Evolutionary conservation across 2,888 invertebrate genomes (phyloP).

Genomic region (Dasysyrphus albostriatus): DNA sequence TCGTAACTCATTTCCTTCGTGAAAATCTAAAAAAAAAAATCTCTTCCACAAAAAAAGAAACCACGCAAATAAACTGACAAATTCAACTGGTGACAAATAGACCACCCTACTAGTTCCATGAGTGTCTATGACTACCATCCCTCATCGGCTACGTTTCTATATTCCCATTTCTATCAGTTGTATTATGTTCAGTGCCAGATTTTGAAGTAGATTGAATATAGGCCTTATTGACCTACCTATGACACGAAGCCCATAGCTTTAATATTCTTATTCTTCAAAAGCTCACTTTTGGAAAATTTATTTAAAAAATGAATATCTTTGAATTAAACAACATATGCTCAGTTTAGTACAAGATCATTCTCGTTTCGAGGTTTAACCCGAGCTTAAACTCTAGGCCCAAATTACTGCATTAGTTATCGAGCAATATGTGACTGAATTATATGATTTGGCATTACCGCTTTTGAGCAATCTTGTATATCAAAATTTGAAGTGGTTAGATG

Average conservation of each 20-base stretch:
- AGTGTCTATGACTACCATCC: neutral
- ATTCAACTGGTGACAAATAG: constrained; percentile 64
- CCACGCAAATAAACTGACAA: constrained; percentile 54
- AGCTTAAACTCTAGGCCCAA: too few species aligned
- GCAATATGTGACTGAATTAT: too few species aligned
- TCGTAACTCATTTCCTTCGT: constrained; percentile 68
- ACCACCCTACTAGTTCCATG: constrained; percentile 32
- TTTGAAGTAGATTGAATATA: neutral
- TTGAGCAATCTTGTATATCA: too few species aligned
- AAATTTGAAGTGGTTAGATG: too few species aligned
- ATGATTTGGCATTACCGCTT: too few species aligned
- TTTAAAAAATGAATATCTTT: too few species aligned
- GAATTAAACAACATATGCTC: too few species aligned
- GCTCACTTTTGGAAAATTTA: neutral
- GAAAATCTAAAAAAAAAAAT: constrained; percentile 25
- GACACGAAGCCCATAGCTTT: neutral
- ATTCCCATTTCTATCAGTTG: too few species aligned
- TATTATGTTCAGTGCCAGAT: neutral
- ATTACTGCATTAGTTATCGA: too few species aligned
- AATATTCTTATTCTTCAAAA: neutral
- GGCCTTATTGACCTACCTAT: neutral
- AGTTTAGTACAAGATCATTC: too few species aligned
- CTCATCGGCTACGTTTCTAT: neutral
- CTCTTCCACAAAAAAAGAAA: constrained; percentile 19
- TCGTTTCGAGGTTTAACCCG: too few species aligned